These are phyloP conservation scores for Leguminivora glycinivorella DNA, from an alignment of 1,140 invertebrate species.

Conservation along the genomic window DNA sequence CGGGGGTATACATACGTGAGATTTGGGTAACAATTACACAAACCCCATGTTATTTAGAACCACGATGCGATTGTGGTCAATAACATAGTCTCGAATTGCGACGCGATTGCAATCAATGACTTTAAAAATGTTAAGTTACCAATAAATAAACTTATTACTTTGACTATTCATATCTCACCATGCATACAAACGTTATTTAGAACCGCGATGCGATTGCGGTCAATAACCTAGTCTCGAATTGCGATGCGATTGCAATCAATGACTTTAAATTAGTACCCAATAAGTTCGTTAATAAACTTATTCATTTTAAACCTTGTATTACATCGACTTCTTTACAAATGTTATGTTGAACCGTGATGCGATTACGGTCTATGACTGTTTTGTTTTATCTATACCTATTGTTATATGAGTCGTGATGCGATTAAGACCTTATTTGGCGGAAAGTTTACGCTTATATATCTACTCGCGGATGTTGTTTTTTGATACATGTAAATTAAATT, in stretches of 20 bases:
- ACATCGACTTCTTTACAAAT: background rate
- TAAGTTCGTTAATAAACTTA: background rate
- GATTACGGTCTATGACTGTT: slow-evolving; percentile 12
- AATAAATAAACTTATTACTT: background rate
- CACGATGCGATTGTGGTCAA: no score
- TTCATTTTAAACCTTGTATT: background rate
- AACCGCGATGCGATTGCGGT: slow-evolving; percentile 24
- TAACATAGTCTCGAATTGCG: no score
- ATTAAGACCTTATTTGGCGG: background rate
- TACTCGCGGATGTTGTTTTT: background rate
- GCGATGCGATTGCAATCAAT: slow-evolving; percentile 20
- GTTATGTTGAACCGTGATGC: background rate
- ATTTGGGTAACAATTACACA: no score
- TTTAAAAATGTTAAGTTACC: background rate
- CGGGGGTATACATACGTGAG: no score
- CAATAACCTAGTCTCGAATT: slow-evolving; percentile 17
- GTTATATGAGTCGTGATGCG: slow-evolving; percentile 13
- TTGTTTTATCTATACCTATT: no score
- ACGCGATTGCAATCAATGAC: no score
- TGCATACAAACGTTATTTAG: background rate
- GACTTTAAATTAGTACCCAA: slow-evolving; percentile 28
- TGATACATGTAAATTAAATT: background rate
- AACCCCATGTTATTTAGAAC: no score
- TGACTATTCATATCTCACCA: background rate
- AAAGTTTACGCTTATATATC: background rate